phyloP scores from a whole-genome alignment of 2,797 vertebrate genomes.

The Syncerus caffer region DNA sequence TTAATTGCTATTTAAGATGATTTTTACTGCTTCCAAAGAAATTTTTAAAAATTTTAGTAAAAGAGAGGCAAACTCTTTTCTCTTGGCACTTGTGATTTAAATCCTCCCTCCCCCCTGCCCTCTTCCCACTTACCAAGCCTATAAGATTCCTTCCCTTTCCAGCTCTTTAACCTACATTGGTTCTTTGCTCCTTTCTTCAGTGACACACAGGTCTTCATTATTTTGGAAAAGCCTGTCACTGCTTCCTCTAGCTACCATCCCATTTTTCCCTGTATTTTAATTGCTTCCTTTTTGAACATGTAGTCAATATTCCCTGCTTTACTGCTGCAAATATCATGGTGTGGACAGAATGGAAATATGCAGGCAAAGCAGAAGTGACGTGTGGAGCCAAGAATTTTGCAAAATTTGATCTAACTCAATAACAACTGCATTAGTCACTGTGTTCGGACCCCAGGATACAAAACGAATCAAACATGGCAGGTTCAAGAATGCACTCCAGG shows the following conservation, averaged over 20 bases:
- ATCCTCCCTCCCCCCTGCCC: background rate
- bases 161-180: background rate
- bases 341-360: background rate
- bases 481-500: background rate
- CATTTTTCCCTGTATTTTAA: background rate
- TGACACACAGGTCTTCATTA: background rate
- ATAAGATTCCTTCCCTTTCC: background rate
- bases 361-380: background rate
- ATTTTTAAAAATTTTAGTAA: background rate
- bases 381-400: background rate
- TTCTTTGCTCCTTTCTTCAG: background rate
- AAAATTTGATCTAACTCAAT: constrained; percentile 19
- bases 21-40: constrained; percentile 36
- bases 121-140: background rate
- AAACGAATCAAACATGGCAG: constrained; percentile 14
- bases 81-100: background rate
- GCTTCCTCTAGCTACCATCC: background rate
- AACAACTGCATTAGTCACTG: background rate
- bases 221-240: background rate
- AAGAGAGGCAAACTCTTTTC: background rate
- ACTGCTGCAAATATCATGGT: background rate
- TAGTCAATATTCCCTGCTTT: background rate
- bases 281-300: background rate
- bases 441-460: background rate
- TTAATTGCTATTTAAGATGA: constrained; percentile 11